Evolutionary conservation across 2,113 vertebrate genomes (phyloP).

Genomic region (Eclectus roratus): DNA sequence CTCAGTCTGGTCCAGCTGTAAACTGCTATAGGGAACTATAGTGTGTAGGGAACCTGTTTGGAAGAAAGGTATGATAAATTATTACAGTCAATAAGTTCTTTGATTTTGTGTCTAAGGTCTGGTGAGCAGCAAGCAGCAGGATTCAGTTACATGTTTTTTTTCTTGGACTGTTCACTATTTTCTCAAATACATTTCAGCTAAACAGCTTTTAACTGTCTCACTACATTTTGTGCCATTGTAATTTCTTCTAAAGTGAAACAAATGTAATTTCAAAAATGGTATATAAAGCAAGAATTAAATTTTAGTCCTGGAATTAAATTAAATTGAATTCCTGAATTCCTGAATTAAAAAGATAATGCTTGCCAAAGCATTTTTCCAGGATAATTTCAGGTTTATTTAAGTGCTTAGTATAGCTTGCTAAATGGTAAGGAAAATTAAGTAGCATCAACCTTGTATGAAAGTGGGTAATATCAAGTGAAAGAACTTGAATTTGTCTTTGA

Average conservation of each 20-base stretch:
- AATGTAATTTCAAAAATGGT: neutral
- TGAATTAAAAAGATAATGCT: neutral
- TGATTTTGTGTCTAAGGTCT: slow-evolving; percentile 54
- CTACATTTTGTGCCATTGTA: neutral
- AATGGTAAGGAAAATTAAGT: neutral
- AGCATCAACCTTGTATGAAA: neutral
- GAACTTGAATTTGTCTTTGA: slow-evolving; percentile 19
- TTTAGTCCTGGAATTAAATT: neutral
- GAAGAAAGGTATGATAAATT: slow-evolving; percentile 60
- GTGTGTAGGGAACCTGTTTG: slow-evolving; percentile 35
- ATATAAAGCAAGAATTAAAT: neutral
- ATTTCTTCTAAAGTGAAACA: neutral
- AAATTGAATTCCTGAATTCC: neutral
- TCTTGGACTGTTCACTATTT: slow-evolving; percentile 40
- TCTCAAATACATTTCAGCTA: slow-evolving; percentile 33
- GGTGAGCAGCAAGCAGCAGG: slow-evolving; percentile 43
- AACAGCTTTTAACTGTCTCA: slow-evolving; percentile 1
- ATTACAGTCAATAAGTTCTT: slow-evolving; percentile 55
- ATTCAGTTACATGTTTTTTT: slow-evolving; percentile 62
- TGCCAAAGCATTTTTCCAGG: neutral
- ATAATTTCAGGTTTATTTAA: neutral
- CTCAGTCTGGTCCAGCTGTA: neutral
- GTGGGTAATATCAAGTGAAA: neutral
- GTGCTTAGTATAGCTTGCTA: neutral
- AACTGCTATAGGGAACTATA: neutral